A percentile compares a stretch with the other conserved stretches of the same genome.
phyloP scores from a whole-genome alignment of 92 coral and sea anemone genomes.

The Metridium senile region DNA sequence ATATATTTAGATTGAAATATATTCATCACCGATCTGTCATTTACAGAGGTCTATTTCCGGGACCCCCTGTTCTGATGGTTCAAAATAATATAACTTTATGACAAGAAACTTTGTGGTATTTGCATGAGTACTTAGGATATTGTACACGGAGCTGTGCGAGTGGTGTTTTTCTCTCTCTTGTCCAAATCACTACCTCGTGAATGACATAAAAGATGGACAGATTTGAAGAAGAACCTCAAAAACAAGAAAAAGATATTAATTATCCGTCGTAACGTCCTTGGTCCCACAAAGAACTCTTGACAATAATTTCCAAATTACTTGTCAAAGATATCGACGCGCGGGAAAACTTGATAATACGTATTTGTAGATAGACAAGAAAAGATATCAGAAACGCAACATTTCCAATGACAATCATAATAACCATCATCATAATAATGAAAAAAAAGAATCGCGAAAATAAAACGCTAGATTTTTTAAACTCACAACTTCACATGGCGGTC shows the following conservation, averaged over 20 bases:
- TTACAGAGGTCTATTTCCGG: slow-evolving; percentile 5
- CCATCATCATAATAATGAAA: too few species aligned
- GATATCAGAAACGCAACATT: too few species aligned
- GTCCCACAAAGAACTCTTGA: slow-evolving; percentile 4
- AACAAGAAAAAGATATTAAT: background rate
- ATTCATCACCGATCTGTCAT: background rate
- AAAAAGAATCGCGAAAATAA: background rate
- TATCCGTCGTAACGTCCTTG: background rate
- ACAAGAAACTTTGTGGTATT: background rate
- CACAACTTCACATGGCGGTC: too few species aligned
- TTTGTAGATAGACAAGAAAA: background rate
- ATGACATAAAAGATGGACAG: background rate
- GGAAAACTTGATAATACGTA: too few species aligned
- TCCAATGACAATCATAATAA: too few species aligned
- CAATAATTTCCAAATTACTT: background rate
- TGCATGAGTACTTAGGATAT: background rate
- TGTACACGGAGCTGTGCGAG: background rate
- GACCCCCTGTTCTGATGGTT: slow-evolving; percentile 4
- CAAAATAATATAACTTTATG: background rate
- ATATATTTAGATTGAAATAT: slow-evolving; percentile 4
- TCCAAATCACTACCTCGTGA: background rate
- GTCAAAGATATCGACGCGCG: slow-evolving; percentile 1
- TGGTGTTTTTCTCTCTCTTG: background rate
- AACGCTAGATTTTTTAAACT: background rate
- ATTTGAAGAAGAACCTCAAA: background rate